Conservation (phyloP, 2,888 invertebrate species). For the Cheilosia scutellata region DNA sequence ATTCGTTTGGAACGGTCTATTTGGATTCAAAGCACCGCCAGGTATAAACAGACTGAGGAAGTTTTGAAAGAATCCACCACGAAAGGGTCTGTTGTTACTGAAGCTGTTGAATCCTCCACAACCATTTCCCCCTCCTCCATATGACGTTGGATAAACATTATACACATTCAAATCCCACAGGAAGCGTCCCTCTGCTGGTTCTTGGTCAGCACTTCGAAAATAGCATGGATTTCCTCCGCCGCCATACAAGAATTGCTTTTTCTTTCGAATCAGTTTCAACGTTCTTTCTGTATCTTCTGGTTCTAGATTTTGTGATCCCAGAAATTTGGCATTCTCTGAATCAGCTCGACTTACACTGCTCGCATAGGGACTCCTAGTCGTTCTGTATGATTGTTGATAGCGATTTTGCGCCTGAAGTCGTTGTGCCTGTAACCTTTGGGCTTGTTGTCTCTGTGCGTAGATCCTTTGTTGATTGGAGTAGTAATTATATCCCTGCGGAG, state of each 20-base stretch:
- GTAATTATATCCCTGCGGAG: slow-evolving; percentile 65
- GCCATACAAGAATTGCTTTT: slow-evolving; percentile 40
- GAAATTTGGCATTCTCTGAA: slow-evolving; percentile 81
- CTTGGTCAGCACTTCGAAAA: slow-evolving; percentile 74
- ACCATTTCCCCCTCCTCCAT: slow-evolving; percentile 60
- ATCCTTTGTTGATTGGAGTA: slow-evolving; percentile 56
- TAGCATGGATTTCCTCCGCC: slow-evolving; percentile 49
- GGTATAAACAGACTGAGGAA: slow-evolving; percentile 81
- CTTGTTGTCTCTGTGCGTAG: slow-evolving; percentile 56
- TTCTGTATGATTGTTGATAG: slow-evolving; percentile 33
- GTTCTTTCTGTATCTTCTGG: slow-evolving; percentile 33
- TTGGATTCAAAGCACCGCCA: slow-evolving; percentile 80
- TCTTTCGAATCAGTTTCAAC: slow-evolving; percentile 63
- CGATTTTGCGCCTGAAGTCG: slow-evolving; percentile 56
- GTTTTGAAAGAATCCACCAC: slow-evolving; percentile 77
- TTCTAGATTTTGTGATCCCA: slow-evolving; percentile 81
- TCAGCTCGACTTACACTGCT: slow-evolving; percentile 77
- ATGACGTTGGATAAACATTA: slow-evolving; percentile 78
- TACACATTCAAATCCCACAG: slow-evolving; percentile 83
- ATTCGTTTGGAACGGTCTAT: slow-evolving; percentile 65
- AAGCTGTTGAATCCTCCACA: slow-evolving; percentile 27
- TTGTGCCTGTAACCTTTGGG: slow-evolving; percentile 55
- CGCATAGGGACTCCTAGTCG: slow-evolving; percentile 16
- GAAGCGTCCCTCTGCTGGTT: slow-evolving; percentile 80
- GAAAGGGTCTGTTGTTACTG: slow-evolving; percentile 51